A percentile compares a stretch with the other conserved stretches of the same genome.
phyloP scores from a whole-genome alignment of 2,797 vertebrate genomes.

The Cirrhinus molitorella region DNA sequence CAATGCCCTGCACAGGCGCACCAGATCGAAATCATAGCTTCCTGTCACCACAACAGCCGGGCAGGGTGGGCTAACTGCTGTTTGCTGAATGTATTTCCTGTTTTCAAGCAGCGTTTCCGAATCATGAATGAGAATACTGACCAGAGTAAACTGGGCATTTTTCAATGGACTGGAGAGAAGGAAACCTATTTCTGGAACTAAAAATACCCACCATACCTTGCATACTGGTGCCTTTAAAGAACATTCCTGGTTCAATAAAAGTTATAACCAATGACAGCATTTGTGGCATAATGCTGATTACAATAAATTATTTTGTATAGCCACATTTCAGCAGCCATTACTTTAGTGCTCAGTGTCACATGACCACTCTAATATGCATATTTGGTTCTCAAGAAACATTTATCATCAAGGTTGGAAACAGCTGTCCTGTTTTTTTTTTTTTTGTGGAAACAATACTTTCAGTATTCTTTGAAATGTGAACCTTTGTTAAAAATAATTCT shows the following conservation, averaged over 20 bases:
- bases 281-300: too few species aligned
- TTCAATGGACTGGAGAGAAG: conserved; percentile 22
- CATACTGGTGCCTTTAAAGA: not conserved
- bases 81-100: conserved; percentile 64
- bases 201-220: not conserved
- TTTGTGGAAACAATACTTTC: too few species aligned
- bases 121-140: conserved; percentile 63
- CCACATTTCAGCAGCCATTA: not conserved
- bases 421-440: too few species aligned
- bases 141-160: conserved; percentile 45
- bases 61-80: conserved; percentile 55
- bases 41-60: conserved; percentile 56
- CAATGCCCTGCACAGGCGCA: conserved; percentile 25
- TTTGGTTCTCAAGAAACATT: not conserved
- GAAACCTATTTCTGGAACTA: conserved; percentile 2
- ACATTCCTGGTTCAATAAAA: not conserved
- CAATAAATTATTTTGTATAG: not conserved
- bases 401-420: not conserved
- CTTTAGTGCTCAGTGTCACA: not conserved
- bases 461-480: not conserved
- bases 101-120: conserved; percentile 63
- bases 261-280: not conserved
- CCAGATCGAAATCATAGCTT: conserved; percentile 57
- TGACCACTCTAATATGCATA: not conserved
- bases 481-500: not conserved